These are phyloP conservation scores for Drosophila seclusa DNA, from an alignment of 2,888 invertebrate genomes.

Conservation along the genomic window DNA sequence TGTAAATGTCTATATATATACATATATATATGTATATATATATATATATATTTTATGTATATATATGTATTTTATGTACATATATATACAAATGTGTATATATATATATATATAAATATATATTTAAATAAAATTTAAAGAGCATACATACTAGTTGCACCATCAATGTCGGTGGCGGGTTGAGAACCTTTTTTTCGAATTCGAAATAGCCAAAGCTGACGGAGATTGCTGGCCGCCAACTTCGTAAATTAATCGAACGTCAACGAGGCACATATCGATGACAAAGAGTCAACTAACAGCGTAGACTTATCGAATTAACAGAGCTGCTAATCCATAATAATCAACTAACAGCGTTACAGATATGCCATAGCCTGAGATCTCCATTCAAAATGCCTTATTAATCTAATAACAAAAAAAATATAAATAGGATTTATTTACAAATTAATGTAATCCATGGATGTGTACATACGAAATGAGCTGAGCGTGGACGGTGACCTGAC, in stretches of 20 bases:
- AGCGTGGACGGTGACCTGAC: slow-evolving; percentile 27
- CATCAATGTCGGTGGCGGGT: not conserved
- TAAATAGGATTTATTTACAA: not conserved
- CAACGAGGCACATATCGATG: not conserved
- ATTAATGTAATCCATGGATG: slow-evolving; percentile 42
- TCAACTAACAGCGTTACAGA: not conserved
- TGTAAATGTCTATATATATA: slow-evolving; percentile 23
- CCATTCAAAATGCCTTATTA: not conserved
- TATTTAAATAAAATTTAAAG: slow-evolving; percentile 46
- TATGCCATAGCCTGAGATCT: not conserved
- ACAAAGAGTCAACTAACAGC: not conserved
- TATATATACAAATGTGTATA: slow-evolving; percentile 21
- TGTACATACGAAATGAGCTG: slow-evolving; percentile 59
- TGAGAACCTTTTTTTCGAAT: not conserved
- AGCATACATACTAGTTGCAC: slow-evolving; percentile 22
- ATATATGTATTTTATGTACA: slow-evolving; percentile 11
- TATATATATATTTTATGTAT: slow-evolving; percentile 27
- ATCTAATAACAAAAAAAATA: slow-evolving; percentile 2
- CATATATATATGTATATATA: slow-evolving; percentile 15
- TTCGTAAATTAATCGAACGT: not conserved
- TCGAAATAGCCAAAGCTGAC: not conserved
- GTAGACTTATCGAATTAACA: not conserved
- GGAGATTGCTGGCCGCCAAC: too few relatives aligned
- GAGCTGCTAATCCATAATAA: not conserved
- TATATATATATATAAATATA: slow-evolving; percentile 19